Conservation (phyloP, 2,113 vertebrate species). For the Carlito syrichta region DNA sequence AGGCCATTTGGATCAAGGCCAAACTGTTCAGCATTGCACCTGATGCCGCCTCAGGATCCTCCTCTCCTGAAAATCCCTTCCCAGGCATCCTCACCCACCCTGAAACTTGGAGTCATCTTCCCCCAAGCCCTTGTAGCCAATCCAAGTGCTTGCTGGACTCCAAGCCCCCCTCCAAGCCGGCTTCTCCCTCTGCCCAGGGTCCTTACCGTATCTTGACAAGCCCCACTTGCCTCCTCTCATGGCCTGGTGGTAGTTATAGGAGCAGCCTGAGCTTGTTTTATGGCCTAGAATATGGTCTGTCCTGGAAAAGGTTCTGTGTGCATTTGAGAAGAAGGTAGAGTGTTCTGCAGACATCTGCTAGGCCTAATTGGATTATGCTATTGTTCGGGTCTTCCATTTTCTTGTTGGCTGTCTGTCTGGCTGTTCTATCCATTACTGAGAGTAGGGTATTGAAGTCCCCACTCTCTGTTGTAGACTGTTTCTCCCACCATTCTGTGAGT, state of each 20-base stretch:
- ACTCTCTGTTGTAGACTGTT: rapidly evolving
- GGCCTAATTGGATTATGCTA: rapidly evolving
- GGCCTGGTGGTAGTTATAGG: not conserved
- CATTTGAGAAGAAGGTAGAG: not conserved
- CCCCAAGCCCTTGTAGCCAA: no score
- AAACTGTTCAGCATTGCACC: rapidly evolving
- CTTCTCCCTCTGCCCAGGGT: no score
- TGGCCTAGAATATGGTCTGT: rapidly evolving
- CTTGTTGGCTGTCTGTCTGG: not conserved
- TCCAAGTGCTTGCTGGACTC: no score
- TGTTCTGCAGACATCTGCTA: rapidly evolving
- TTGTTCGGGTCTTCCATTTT: rapidly evolving
- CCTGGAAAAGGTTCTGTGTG: rapidly evolving
- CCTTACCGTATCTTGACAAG: rapidly evolving
- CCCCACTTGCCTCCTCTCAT: rapidly evolving
- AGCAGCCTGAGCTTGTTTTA: not conserved
- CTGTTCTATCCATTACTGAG: rapidly evolving
- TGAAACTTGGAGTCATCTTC: no score
- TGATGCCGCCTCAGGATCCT: not conserved
- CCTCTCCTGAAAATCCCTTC: not conserved
- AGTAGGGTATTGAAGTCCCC: rapidly evolving
- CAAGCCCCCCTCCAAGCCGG: not conserved
- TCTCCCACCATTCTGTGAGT: no score
- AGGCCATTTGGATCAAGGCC: not conserved
- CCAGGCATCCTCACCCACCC: rapidly evolving